Percentiles rank a stretch among this genome's conserved stretches.
Evolutionary conservation across 2,888 invertebrate genomes (phyloP).

Genomic region (Pyrrhosoma nymphula): DNA sequence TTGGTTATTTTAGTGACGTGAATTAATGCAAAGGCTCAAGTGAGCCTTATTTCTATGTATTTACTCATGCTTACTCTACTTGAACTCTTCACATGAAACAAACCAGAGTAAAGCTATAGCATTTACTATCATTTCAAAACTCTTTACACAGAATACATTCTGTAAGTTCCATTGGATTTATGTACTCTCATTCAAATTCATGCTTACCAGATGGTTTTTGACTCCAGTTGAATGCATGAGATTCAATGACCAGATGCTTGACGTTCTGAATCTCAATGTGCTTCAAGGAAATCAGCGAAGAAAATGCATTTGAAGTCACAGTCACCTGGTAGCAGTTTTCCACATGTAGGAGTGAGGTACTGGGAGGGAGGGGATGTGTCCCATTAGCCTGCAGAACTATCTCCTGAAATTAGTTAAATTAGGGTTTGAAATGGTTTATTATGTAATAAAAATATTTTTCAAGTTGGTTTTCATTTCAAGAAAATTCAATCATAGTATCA

Average conservation of each 20-base stretch:
- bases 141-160: no score
- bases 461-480: background rate
- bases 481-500: background rate
- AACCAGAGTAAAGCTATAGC: no score
- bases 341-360: conserved; percentile 83
- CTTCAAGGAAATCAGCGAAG: background rate
- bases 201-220: conserved; percentile 1
- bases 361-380: conserved; percentile 79
- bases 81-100: no score
- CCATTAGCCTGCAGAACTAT: conserved; percentile 82
- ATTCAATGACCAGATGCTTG: conserved; percentile 51
- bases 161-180: no score
- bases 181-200: background rate
- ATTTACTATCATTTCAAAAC: no score
- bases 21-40: no score
- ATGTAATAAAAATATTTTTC: background rate
- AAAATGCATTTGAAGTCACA: conserved; percentile 82
- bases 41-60: no score
- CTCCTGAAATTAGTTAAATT: conserved; percentile 78
- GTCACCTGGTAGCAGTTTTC: conserved; percentile 83
- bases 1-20: no score
- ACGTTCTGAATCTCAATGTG: conserved; percentile 65
- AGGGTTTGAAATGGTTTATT: background rate
- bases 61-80: no score
- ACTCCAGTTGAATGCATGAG: conserved; percentile 59